These are phyloP conservation scores for Mactra quadrangularis DNA, from an alignment of 1,140 invertebrate genomes.

Conservation along the genomic window DNA sequence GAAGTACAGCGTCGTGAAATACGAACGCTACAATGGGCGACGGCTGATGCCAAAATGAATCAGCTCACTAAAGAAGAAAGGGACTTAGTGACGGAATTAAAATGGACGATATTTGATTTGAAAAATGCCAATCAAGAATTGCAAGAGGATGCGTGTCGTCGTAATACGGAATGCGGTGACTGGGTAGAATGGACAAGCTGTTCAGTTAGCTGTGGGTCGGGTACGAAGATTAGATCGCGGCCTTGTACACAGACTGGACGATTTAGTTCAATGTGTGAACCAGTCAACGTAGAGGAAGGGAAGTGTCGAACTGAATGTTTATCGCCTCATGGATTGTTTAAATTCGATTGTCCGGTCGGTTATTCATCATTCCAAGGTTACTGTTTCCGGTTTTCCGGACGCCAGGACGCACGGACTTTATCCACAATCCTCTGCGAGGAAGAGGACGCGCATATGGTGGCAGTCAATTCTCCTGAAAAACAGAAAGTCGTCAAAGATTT, in stretches of 20 bases:
- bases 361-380: conserved; percentile 46
- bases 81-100: conserved; percentile 42
- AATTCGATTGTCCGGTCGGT: conserved; percentile 18
- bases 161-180: conserved; percentile 13
- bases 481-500: conserved; percentile 32
- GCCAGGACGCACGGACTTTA: conserved; percentile 33
- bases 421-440: conserved; percentile 43
- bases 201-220: conserved; percentile 29
- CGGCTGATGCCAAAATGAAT: not conserved
- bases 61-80: conserved; percentile 33
- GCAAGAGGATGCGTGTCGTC: conserved; percentile 25
- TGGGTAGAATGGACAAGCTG: conserved; percentile 39
- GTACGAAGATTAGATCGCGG: conserved; percentile 35
- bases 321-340: not conserved
- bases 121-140: conserved; percentile 9
- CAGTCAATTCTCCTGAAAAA: conserved; percentile 18
- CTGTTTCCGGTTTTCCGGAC: conserved; percentile 49
- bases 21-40: conserved; percentile 23
- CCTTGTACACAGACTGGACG: not conserved
- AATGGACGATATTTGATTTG: conserved; percentile 56
- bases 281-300: conserved; percentile 6
- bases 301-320: not conserved
- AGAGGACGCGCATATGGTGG: conserved; percentile 34
- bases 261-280: conserved; percentile 45
- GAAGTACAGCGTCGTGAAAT: conserved; percentile 14